Base-by-base conservation (phyloP, 2,888 invertebrate genomes). In the Girardia tigrina region DNA sequence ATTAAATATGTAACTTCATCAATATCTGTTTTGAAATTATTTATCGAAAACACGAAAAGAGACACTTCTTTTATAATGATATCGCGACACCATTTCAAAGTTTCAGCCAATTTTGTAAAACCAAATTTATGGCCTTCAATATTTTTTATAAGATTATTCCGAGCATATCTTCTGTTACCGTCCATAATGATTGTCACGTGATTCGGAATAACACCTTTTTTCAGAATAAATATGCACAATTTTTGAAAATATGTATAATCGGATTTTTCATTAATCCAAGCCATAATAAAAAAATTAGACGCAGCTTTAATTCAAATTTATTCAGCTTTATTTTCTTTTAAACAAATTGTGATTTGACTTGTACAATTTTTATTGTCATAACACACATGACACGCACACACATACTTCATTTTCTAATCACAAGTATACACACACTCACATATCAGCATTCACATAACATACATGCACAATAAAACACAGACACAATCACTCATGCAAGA, bases 141-240 rank as follows among this genome's bases (percentile, higher is more conserved):
- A 80, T 89, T 90, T 12, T 89, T 86, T 0, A 91, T 87, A 70
- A 89, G 88, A 70, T 88, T 88, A 81, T 91, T 91, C 78, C 88
- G 89, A 0, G 97, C 97, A 85, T 88, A 98, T 75, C 97, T 87
- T 75, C 97, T 88, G 85, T 98, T 98, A 4, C 97, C 97, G 85
- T 98, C 97, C 95, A 98, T 97, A 78, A 98, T 97, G 82, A 98
- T 90, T 0, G 95, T 95, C 78, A 98, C 87, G 84, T 98, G 98
- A 78, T 88, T 88, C 0, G 97, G 97, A 77, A 95, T 86, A 29
- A 89, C 88, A 1, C 94, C 94, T 42, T 89, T 88, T 84, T 89
- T 90, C 26, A 93, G 85, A 8, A 94, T 86, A 73, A 26, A 69
- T 23, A 74, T 29, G 26, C 27, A 36, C 8, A 26, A 8, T 27